phyloP scores from a whole-genome alignment of 2,113 vertebrate species.

The Cacatua alba region DNA sequence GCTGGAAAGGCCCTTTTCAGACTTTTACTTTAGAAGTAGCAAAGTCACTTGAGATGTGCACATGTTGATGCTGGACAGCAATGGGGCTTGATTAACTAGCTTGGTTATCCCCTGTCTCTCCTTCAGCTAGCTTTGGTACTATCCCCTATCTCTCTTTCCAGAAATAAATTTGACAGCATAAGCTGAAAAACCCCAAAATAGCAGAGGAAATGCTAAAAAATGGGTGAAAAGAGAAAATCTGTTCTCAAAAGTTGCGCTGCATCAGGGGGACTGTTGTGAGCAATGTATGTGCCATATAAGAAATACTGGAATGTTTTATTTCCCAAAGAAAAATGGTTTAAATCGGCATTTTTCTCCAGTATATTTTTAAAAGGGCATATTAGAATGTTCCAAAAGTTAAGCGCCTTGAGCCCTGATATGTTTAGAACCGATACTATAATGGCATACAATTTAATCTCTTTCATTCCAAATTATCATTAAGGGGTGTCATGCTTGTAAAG shows the following conservation, averaged over 20 bases:
- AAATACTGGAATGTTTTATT: neutral
- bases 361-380: neutral
- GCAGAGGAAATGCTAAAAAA: neutral
- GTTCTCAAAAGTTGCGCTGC: neutral
- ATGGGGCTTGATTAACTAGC: neutral
- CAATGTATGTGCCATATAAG: slow-evolving; percentile 11
- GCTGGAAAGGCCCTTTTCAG: neutral
- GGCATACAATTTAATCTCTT: slow-evolving; percentile 9
- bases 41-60: neutral
- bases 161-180: neutral
- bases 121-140: neutral
- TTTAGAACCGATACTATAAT: slow-evolving; percentile 36
- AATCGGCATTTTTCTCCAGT: slow-evolving; percentile 35
- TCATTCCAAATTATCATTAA: slow-evolving; percentile 30
- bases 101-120: neutral
- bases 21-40: neutral
- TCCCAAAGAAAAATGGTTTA: neutral
- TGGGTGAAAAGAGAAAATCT: neutral
- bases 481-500: neutral
- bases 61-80: neutral
- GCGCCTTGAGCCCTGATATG: neutral
- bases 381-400: slow-evolving; percentile 6
- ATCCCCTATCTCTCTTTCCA: neutral
- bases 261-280: neutral
- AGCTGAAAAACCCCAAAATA: neutral